Evolutionary conservation across 2,113 vertebrate species (phyloP), one percentile per base, ranked within the genome.

Genomic region (Drymodes brunneopygia): DNA sequence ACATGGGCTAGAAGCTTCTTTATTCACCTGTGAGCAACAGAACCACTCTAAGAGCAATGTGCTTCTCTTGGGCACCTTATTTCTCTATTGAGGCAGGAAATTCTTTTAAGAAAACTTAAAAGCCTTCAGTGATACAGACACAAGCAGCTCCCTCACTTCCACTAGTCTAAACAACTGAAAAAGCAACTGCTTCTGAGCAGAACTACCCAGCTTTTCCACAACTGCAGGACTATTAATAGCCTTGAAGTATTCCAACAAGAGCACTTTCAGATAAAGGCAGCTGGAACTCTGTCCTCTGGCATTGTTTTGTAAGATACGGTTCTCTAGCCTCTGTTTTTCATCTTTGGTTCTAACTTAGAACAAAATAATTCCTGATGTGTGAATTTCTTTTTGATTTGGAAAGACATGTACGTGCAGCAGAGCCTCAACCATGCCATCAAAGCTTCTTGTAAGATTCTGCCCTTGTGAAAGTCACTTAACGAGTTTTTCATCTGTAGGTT

Each of bases 241-340:
- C 65, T 25, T 58, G 6, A 45, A 62, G 7, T 28, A 74, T 53
- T 83, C 64, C 53, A 72, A 47, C 15, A 54, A 17, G 45, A 72
- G 45, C 57, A 51, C 31, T 29, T 71, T 60, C 50, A 69, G 50
- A 77, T 70, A 42, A 81, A 65, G 50, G 83, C 58, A 94, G 51
- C 36, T 58, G 50, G 38, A 53, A 79, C 38, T 83, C 2, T 73
- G 53, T 64, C 44, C 62, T 69, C 40, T 11, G 82, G 22, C 12
- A 10, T 4, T 40, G 57, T 65, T 72, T 45, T 4, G 0, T 9
- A 62, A 74, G 56, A 53, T 67, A n/a, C 0, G 0, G 12, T 36
- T 79, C 12, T 56, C 19, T 44, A 70, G 33, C 38, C 22, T 79
- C 48, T 85, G 47, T 31, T 94, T 65, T 61, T 79, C 6, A 15